These are phyloP conservation scores for Clitarchus hookeri DNA, from an alignment of 2,888 invertebrate species.

Conservation along the genomic window DNA sequence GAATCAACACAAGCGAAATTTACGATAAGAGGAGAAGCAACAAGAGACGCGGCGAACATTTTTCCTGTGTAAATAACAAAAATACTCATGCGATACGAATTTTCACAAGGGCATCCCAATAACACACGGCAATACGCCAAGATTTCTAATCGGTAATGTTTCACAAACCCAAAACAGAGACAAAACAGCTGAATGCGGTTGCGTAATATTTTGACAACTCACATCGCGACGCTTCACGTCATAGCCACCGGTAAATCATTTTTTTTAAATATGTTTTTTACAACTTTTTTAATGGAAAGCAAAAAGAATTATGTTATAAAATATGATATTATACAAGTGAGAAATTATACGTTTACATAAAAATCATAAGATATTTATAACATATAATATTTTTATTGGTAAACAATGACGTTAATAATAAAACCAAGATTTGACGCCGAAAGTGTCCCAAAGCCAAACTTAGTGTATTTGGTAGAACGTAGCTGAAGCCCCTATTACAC, in stretches of 20 bases:
- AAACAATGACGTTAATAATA: no score
- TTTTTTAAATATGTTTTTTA: no score
- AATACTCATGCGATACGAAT: not conserved
- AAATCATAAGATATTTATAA: no score
- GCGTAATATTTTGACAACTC: not conserved
- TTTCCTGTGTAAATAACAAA: conserved; percentile 18
- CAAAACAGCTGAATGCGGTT: not conserved
- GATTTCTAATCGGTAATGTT: not conserved
- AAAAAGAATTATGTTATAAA: no score
- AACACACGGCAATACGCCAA: not conserved
- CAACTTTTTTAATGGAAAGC: no score
- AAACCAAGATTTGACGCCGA: no score
- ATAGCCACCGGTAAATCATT: not conserved
- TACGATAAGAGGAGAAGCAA: not conserved
- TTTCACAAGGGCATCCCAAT: not conserved
- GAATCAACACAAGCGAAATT: not conserved
- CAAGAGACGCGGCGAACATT: not conserved
- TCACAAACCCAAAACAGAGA: not conserved
- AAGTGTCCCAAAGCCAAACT: no score
- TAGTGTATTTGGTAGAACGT: no score
- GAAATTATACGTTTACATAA: no score
- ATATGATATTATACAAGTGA: no score
- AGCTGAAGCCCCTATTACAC: no score
- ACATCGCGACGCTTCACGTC: not conserved
- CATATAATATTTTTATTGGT: no score